Base-by-base conservation (phyloP, 2,797 vertebrate genomes). In the Aquila chrysaetos region DNA sequence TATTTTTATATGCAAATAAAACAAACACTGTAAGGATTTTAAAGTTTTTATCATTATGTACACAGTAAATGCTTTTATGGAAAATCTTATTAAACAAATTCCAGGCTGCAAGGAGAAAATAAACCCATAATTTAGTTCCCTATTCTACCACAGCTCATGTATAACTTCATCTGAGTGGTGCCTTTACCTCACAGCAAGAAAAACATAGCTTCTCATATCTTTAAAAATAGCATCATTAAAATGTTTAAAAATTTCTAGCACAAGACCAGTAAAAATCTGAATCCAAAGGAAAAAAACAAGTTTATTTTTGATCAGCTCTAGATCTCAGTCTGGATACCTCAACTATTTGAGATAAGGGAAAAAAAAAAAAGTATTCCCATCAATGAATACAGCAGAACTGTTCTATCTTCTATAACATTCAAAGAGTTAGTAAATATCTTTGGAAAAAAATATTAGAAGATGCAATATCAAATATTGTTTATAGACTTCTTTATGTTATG, bases 11-110 rank as follows among this genome's bases (percentile, higher is more conserved):
- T 30, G n/a, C 37, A 64, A 54, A 94, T 30, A 85, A 90, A 94
- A 93, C 28, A 37, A 96, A 20, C 33, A 49, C 15, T 35, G 10
- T 56, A 72, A 82, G 53, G 49, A 60, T 78, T 75, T 81, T 31
- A 44, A 78, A 76, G 31, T 30, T 80, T 91, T 91, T 94, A 83
- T 63, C 64, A 24, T 77, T 85, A 86, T 65, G 46, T 80, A 70
- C 31, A 93, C 11, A 83, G 51, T 81, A 88, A 92, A 86, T 0
- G 9, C 6, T 88, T 93, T 92, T 74, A 89, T 79, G 18, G 39
- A 70, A 92, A 94, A 85, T 75, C 46, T 70, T 85, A 85, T 88
- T 85, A 87, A 92, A 77, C n/a, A 91, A 83, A 65, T 88, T 88
- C 35, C 33, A 90, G 33, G 16, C 56, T 92, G 68, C 19, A 69